Evolutionary conservation across 2,888 invertebrate species (phyloP).

Genomic region (Cactoblastis cactorum): DNA sequence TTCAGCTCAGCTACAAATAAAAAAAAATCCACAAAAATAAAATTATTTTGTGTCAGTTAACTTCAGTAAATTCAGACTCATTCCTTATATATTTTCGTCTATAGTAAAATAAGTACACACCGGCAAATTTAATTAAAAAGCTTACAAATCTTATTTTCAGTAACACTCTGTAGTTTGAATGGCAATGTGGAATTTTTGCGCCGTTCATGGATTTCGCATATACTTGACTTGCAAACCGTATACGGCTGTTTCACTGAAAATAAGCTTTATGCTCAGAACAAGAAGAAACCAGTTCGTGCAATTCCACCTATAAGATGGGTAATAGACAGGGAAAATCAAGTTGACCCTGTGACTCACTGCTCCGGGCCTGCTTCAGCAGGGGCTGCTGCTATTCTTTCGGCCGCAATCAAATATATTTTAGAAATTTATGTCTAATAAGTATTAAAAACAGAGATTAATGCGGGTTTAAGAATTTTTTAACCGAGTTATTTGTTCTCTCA

Average conservation of each 20-base stretch:
- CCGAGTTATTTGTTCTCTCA: too few relatives aligned
- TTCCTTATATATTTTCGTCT: too few relatives aligned
- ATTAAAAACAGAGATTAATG: not conserved
- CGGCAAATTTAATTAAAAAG: too few relatives aligned
- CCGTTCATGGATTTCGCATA: not conserved
- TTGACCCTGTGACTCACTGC: not conserved
- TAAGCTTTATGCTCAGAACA: not conserved
- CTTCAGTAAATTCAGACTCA: too few relatives aligned
- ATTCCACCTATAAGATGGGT: not conserved
- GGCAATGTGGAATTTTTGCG: slow-evolving; percentile 1
- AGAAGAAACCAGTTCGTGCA: not conserved
- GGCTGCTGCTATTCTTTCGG: not conserved
- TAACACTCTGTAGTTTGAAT: not conserved
- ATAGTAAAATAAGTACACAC: too few relatives aligned
- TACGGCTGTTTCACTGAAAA: not conserved
- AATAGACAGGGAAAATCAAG: not conserved
- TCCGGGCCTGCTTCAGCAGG: not conserved
- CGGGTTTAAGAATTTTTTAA: too few relatives aligned
- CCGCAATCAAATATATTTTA: not conserved
- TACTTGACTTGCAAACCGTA: not conserved
- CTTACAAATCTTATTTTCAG: too few relatives aligned
- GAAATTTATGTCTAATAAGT: not conserved
- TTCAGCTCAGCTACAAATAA: too few relatives aligned
- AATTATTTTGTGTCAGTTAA: too few relatives aligned
- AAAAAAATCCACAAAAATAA: too few relatives aligned